phyloP scores from a whole-genome alignment of 2,797 vertebrate species.

The Bothrops alternatus region DNA sequence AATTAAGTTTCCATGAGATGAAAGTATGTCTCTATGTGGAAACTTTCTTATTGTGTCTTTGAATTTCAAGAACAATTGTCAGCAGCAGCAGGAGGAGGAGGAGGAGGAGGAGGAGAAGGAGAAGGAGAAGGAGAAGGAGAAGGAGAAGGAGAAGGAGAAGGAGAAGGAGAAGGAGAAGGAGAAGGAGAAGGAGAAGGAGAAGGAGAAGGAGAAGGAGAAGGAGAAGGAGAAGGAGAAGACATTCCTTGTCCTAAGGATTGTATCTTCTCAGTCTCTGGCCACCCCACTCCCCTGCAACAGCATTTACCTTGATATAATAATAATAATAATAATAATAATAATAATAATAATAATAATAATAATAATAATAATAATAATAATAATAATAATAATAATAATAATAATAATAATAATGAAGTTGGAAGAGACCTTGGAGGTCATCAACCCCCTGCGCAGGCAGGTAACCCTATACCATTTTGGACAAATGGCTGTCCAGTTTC shows the following conservation, averaged over 20 bases:
- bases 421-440: no score
- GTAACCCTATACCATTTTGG: no score
- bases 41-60: neutral
- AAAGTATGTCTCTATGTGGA: neutral
- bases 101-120: neutral
- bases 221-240: neutral
- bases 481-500: no score
- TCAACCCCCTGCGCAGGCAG: no score
- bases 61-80: neutral
- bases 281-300: no score
- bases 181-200: neutral
- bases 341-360: no score
- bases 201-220: neutral
- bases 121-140: neutral
- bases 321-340: no score
- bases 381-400: no score
- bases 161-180: neutral
- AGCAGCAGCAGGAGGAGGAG: neutral
- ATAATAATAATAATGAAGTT: no score
- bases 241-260: neutral
- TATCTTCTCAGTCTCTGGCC: neutral
- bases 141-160: neutral
- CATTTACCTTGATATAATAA: no score
- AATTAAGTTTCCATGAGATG: neutral
- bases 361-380: no score